These are phyloP conservation scores for Crotalus viridis DNA, from an alignment of 2,113 vertebrate species.

Conservation along the genomic window DNA sequence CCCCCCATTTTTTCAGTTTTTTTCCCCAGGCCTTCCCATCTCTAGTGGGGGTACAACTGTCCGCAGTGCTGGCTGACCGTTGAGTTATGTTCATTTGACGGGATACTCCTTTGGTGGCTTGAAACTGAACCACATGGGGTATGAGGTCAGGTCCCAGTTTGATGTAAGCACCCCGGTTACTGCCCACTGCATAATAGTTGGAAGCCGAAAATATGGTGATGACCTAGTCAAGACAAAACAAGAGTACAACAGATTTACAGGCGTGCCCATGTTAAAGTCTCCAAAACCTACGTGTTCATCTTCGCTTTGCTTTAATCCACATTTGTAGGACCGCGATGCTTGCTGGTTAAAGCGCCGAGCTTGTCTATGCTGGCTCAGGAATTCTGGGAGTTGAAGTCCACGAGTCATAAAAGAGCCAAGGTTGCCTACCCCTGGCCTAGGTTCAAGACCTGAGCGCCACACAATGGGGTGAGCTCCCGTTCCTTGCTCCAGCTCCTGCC, in stretches of 20 bases:
- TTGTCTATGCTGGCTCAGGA: background rate
- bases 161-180: slow-evolving; percentile 92
- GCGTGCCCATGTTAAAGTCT: fast-evolving
- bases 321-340: background rate
- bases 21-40: too few relatives aligned
- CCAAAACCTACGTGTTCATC: background rate
- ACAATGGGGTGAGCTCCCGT: background rate
- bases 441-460: background rate
- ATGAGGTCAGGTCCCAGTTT: slow-evolving; percentile 83
- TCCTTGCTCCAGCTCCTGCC: background rate
- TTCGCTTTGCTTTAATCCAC: background rate
- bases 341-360: background rate
- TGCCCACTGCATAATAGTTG: slow-evolving; percentile 92
- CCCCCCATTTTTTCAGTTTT: too few relatives aligned
- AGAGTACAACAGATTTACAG: background rate
- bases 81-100: slow-evolving; percentile 84
- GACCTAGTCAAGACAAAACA: slow-evolving; percentile 72
- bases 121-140: slow-evolving; percentile 88
- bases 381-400: too few relatives aligned
- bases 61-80: slow-evolving; percentile 72
- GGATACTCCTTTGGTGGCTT: slow-evolving; percentile 75
- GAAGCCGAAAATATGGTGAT: slow-evolving; percentile 97
- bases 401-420: too few relatives aligned
- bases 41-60: background rate
- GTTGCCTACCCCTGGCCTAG: background rate